These are phyloP conservation scores for Catocala fraxini DNA, from an alignment of 2,888 invertebrate genomes.

Conservation along the genomic window DNA sequence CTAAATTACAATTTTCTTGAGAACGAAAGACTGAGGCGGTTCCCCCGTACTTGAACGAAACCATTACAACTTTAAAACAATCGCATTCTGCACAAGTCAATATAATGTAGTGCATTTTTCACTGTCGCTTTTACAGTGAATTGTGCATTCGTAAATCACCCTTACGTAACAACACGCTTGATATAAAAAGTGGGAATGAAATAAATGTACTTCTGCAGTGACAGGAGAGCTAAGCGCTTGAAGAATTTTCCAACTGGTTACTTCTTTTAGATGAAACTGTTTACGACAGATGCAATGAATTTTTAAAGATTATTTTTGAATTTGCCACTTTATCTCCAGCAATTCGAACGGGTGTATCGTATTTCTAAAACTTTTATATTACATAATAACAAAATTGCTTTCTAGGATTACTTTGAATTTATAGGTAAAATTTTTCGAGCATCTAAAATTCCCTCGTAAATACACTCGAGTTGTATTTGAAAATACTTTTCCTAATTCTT, in stretches of 20 bases:
- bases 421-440: neutral
- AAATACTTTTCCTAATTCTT: conserved; percentile 29
- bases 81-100: conserved; percentile 52
- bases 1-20: conserved; percentile 46
- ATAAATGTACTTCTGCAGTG: conserved; percentile 50
- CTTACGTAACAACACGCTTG: conserved; percentile 57
- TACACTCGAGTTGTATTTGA: conserved; percentile 11
- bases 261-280: conserved; percentile 28
- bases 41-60: conserved; percentile 21
- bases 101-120: conserved; percentile 63
- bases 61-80: conserved; percentile 50
- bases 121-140: conserved; percentile 64
- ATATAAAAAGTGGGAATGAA: conserved; percentile 63
- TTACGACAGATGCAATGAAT: conserved; percentile 43
- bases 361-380: conserved; percentile 4
- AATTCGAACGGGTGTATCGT: neutral
- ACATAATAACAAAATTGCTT: conserved; percentile 4
- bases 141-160: conserved; percentile 68
- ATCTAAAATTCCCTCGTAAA: conserved; percentile 7
- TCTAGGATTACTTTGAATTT: conserved; percentile 4
- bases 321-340: neutral
- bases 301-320: conserved; percentile 27
- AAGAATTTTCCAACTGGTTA: conserved; percentile 49
- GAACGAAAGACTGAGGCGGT: conserved; percentile 19
- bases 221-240: conserved; percentile 47